phyloP scores from a whole-genome alignment of 2,797 vertebrate species.

The Anas bernieri region DNA sequence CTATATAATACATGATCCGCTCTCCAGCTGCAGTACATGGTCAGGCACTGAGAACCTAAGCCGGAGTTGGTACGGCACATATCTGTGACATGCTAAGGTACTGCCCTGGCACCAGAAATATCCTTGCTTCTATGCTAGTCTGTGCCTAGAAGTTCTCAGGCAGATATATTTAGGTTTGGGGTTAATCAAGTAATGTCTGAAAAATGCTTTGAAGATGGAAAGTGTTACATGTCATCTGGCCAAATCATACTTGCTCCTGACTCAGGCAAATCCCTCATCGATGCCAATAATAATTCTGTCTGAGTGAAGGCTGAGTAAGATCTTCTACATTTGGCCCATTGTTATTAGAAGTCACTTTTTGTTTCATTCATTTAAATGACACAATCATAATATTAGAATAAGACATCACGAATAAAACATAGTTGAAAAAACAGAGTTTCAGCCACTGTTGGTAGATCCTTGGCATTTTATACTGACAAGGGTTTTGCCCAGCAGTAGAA shows the following conservation, averaged over 20 bases:
- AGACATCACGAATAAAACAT: neutral
- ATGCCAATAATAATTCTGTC: constrained; percentile 61
- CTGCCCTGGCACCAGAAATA: neutral
- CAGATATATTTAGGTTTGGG: constrained; percentile 40
- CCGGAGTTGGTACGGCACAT: neutral
- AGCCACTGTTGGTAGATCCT: neutral
- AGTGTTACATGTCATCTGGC: constrained; percentile 44
- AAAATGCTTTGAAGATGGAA: constrained; percentile 61
- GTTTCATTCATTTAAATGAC: constrained; percentile 42
- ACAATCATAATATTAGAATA: neutral
- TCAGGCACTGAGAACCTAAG: neutral
- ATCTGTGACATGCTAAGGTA: neutral
- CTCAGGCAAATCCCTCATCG: constrained; percentile 45
- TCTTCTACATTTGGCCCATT: constrained; percentile 38
- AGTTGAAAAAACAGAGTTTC: neutral
- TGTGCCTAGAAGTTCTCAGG: constrained; percentile 25
- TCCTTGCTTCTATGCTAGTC: neutral
- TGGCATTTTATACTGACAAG: neutral
- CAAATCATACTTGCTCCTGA: constrained; percentile 52
- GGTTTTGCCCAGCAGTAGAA: neutral
- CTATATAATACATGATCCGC: constrained; percentile 8
- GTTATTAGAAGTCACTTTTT: constrained; percentile 21
- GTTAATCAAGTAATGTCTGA: constrained; percentile 39
- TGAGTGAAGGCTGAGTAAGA: constrained; percentile 57
- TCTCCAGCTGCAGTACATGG: constrained; percentile 3